Conservation (phyloP, 2,113 vertebrate species). For the Albula goreensis region DNA sequence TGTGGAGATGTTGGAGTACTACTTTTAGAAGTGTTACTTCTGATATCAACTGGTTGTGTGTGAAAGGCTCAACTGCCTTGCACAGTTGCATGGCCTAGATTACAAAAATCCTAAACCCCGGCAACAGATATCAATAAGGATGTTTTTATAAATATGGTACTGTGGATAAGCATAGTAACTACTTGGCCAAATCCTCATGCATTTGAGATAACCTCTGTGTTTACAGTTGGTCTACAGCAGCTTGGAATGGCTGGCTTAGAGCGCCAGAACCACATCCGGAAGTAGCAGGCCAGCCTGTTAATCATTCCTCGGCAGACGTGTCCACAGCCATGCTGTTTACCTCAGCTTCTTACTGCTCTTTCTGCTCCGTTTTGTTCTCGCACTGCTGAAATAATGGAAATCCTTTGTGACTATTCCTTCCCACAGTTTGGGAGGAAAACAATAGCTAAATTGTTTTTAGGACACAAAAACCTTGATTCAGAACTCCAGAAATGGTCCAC, state of each 20-base stretch:
- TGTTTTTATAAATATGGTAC: no score
- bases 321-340: not conserved
- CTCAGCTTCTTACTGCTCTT: not conserved
- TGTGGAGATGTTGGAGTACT: not conserved
- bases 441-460: conserved; percentile 29
- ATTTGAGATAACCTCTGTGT: not conserved
- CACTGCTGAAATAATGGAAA: conserved; percentile 5
- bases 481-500: not conserved
- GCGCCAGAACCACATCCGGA: not conserved
- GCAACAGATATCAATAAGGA: no score
- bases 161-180: no score
- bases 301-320: not conserved
- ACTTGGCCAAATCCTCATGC: not conserved
- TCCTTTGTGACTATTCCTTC: conserved; percentile 20
- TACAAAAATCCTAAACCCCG: not conserved
- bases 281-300: not conserved
- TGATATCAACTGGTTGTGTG: not conserved
- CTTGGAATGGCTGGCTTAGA: not conserved
- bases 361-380: not conserved
- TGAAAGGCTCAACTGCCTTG: not conserved
- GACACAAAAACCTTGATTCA: conserved; percentile 26
- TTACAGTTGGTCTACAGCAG: not conserved
- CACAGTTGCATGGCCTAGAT: not conserved
- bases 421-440: conserved; percentile 14
- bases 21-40: not conserved